Evolutionary conservation across 2,113 vertebrate genomes (phyloP).

Genomic region (Amphilophus citrinellus): DNA sequence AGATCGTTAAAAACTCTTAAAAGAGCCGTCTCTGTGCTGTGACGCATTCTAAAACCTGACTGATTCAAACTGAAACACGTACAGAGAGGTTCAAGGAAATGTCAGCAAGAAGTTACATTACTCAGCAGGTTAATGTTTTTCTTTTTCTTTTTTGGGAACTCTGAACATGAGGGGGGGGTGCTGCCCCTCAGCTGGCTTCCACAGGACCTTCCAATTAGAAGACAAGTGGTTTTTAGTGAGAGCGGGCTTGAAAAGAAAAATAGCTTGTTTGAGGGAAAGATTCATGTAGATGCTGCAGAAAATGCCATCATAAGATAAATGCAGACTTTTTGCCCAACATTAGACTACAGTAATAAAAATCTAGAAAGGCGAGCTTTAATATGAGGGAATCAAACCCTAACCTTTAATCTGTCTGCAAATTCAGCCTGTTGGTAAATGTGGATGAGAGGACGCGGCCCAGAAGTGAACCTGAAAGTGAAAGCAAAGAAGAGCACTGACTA

Average conservation of each 20-base stretch:
- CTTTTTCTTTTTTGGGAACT: neutral
- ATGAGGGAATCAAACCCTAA: neutral
- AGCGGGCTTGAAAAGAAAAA: too few species aligned
- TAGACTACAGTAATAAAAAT: too few species aligned
- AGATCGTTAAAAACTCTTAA: too few species aligned
- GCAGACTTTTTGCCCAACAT: neutral
- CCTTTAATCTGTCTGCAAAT: neutral
- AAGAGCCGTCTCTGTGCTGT: too few species aligned
- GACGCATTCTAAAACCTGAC: too few species aligned
- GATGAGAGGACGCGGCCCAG: neutral
- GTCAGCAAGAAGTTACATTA: neutral
- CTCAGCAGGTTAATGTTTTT: neutral
- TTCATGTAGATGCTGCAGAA: rapidly evolving
- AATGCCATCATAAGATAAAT: neutral
- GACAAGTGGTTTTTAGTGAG: neutral
- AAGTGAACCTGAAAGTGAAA: neutral
- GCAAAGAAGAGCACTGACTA: neutral
- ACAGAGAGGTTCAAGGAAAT: neutral
- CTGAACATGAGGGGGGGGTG: rapidly evolving
- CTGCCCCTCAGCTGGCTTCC: neutral
- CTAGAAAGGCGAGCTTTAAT: neutral
- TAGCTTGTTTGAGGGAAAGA: neutral
- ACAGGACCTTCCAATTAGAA: neutral
- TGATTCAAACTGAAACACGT: neutral
- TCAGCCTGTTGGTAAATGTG: neutral